Base-by-base conservation (phyloP, 2,113 vertebrate species). In the Vanacampus margaritifer region DNA sequence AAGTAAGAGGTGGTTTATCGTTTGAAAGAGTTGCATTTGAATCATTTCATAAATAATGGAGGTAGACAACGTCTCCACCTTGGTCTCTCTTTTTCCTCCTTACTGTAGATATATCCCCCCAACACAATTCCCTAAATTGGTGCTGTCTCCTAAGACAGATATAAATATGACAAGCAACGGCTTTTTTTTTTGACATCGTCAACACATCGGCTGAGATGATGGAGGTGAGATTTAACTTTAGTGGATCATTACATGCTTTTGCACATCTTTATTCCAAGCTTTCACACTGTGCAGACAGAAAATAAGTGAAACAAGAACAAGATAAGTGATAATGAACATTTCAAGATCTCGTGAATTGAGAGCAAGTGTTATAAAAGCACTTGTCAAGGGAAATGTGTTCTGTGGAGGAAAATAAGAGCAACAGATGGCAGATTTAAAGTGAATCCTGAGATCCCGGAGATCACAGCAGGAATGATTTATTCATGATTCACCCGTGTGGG, bases 401-500 rank as follows among this genome's bases (percentile, higher is more conserved):
- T 7, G 26, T 32, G 36, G 10, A 11, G 5, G n/a, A 39, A 39
- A 13, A 60, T n/a, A 60, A 39, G 21, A 39, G 60, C 37, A 26
- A 43, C 37, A 58, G 32, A 62, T 41, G 60, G 37, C 37, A 24
- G 37, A 43, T 62, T 43, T 43, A 12, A 41, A 62, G n/a, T 41
- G 60, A 62, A 16, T 43, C 37, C 37, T 13, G 13, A 43, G 13
- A 62, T 62, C 39, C 26, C 23, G 6, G 23, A 24, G 6, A 62
- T 43, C 60, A 62, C 37, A 43, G 60, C 37, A 24, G 37, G 37
- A 16, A 23, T 43, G 37, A 62, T 43, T 62, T 62, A 62, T 62
- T 62, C 59, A 60, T 39, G 58, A 60, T n/a, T 39, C 36, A 39
- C 58, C 11, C 35, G 36, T 39, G 58, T 60, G 58, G 19, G 19